These are phyloP conservation scores for Synanthedon tipuliformis DNA, from an alignment of 2,888 invertebrate genomes.

Conservation along the genomic window DNA sequence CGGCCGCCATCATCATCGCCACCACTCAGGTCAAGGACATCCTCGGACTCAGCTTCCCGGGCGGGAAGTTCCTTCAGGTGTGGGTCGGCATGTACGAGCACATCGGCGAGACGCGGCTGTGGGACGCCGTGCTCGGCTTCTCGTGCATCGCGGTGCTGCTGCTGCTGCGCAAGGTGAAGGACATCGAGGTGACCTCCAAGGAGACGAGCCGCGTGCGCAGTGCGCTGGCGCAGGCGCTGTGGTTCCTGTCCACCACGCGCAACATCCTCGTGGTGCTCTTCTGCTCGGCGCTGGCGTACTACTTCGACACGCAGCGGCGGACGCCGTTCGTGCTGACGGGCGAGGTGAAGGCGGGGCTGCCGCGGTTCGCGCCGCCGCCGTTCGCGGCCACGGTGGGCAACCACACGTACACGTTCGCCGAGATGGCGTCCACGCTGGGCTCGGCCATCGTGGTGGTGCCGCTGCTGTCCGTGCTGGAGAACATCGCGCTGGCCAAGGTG, in stretches of 20 bases:
- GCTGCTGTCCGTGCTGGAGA: slow-evolving; percentile 90
- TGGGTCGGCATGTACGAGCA: slow-evolving; percentile 79
- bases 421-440: slow-evolving; percentile 84
- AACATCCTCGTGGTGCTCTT: slow-evolving; percentile 82
- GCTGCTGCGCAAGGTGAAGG: slow-evolving; percentile 78
- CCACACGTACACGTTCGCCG: slow-evolving; percentile 73
- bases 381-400: slow-evolving; percentile 75
- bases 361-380: slow-evolving; percentile 73
- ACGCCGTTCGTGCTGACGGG: slow-evolving; percentile 77
- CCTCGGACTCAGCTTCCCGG: slow-evolving; percentile 75
- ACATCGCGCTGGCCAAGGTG: slow-evolving; percentile 95
- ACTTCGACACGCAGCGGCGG: slow-evolving; percentile 70
- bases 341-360: slow-evolving; percentile 78
- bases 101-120: slow-evolving; percentile 75
- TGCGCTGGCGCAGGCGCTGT: slow-evolving; percentile 68
- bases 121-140: slow-evolving; percentile 78
- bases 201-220: slow-evolving; percentile 42
- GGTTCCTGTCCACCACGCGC: slow-evolving; percentile 80
- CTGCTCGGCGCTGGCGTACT: slow-evolving; percentile 75
- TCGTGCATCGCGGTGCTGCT: slow-evolving; percentile 77
- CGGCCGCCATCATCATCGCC: slow-evolving; percentile 85
- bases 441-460: slow-evolving; percentile 89
- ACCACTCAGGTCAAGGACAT: slow-evolving; percentile 84
- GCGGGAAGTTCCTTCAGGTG: slow-evolving; percentile 78
- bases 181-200: slow-evolving; percentile 52